Percentiles rank a stretch among this genome's conserved stretches.
Conservation (phyloP, 2,113 vertebrate species). For the Cyphomyrus discorhynchus region DNA sequence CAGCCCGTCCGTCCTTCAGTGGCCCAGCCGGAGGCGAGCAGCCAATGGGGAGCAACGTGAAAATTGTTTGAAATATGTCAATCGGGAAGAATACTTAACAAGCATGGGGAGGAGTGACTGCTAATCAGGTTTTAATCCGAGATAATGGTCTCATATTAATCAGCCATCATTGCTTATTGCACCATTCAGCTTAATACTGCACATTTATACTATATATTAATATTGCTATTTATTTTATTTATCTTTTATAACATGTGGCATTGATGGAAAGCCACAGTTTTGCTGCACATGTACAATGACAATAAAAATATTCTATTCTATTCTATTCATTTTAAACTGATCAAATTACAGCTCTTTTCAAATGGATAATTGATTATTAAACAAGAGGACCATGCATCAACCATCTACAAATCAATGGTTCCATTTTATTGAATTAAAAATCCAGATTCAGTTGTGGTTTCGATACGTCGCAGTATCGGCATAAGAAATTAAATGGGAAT, state of each 20-base stretch:
- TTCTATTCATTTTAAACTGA: neutral
- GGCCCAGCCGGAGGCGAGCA: neutral
- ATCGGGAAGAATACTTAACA: neutral
- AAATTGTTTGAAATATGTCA: neutral
- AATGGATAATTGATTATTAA: neutral
- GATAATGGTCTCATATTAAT: neutral
- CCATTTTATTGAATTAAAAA: neutral
- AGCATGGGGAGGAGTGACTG: neutral
- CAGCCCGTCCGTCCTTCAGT: neutral
- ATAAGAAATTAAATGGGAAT: neutral
- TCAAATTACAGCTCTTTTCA: neutral
- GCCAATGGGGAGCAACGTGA: neutral
- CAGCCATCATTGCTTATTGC: neutral
- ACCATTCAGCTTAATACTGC: neutral
- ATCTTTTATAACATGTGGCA: neutral
- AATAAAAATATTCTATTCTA: neutral
- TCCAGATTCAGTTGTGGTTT: neutral
- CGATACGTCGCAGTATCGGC: neutral
- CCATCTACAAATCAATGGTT: neutral
- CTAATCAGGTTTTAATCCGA: neutral
- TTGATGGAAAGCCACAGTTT: neutral
- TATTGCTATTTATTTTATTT: neutral
- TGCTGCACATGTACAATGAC: neutral
- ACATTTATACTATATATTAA: neutral
- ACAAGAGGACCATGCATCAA: neutral